Conservation (phyloP, 2,888 invertebrate genomes). For the Xanthorhoe spadicearia region DNA sequence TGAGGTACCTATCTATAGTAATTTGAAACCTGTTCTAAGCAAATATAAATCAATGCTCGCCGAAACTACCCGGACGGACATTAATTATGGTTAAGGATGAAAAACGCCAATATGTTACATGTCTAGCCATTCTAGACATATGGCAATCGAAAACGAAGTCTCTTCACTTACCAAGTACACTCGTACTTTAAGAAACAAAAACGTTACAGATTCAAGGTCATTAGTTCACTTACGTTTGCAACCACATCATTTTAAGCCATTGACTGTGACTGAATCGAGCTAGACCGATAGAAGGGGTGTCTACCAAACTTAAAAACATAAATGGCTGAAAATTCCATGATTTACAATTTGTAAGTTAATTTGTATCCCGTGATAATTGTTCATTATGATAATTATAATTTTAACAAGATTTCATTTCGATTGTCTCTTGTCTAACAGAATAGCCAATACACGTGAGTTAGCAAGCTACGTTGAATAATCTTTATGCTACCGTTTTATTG, state of each 20-base stretch:
- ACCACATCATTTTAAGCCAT: no score
- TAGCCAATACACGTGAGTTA: background rate
- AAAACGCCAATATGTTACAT: slow-evolving; percentile 56
- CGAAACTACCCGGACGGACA: slow-evolving; percentile 62
- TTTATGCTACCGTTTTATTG: background rate
- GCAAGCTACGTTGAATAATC: background rate
- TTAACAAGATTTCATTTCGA: no score
- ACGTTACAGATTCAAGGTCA: no score
- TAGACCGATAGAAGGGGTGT: no score
- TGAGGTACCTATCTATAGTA: slow-evolving; percentile 56
- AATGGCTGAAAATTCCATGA: no score
- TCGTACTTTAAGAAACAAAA: no score
- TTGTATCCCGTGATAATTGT: no score
- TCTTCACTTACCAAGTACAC: background rate
- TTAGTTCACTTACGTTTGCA: no score
- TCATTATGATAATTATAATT: no score
- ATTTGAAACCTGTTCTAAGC: slow-evolving; percentile 55
- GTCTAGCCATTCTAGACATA: slow-evolving; percentile 30
- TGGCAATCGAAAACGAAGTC: background rate
- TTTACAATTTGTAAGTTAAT: no score
- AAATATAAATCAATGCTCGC: slow-evolving; percentile 66
- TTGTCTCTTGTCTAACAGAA: background rate
- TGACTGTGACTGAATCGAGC: no score
- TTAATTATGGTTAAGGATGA: slow-evolving; percentile 66
- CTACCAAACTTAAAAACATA: no score